phyloP scores from a whole-genome alignment of 2,797 vertebrate genomes.

The Kryptolebias ocellatus region DNA sequence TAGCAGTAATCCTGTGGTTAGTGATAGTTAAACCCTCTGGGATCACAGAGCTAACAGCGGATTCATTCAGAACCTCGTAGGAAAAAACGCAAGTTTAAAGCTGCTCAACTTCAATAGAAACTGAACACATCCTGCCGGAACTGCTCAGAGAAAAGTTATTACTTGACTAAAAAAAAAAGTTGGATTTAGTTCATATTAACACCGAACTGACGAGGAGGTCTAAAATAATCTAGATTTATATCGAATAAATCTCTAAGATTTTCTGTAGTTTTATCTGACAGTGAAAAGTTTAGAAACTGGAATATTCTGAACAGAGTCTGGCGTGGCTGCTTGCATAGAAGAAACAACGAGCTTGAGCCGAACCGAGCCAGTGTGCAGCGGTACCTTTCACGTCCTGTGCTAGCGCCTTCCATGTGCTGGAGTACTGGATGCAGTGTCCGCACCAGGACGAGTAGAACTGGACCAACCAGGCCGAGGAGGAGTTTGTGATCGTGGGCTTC shows the following conservation, averaged over 20 bases:
- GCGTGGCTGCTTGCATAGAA: neutral
- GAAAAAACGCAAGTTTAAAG: slow-evolving; percentile 5
- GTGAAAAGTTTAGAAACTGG: accelerated
- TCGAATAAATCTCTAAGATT: accelerated
- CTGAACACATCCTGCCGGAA: neutral
- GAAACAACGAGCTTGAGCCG: accelerated
- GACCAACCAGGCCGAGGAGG: slow-evolving; percentile 90
- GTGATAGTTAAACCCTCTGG: neutral
- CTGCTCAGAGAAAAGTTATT: accelerated
- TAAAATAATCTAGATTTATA: accelerated
- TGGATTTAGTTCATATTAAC: neutral
- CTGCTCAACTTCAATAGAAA: neutral
- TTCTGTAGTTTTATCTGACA: accelerated
- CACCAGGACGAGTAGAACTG: slow-evolving; percentile 97
- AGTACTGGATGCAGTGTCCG: slow-evolving; percentile 94
- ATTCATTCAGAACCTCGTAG: neutral
- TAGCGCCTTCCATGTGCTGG: slow-evolving; percentile 90
- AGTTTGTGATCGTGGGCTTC: slow-evolving; percentile 81
- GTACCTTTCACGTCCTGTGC: slow-evolving; percentile 90
- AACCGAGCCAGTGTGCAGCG: neutral
- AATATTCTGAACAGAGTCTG: neutral
- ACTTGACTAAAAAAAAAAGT: accelerated
- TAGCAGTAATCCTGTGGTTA: neutral
- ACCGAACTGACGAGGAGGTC: neutral
- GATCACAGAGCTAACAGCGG: neutral